Base-by-base conservation (phyloP, 1,140 invertebrate species). In the Aphaenogaster ashmeadi region DNA sequence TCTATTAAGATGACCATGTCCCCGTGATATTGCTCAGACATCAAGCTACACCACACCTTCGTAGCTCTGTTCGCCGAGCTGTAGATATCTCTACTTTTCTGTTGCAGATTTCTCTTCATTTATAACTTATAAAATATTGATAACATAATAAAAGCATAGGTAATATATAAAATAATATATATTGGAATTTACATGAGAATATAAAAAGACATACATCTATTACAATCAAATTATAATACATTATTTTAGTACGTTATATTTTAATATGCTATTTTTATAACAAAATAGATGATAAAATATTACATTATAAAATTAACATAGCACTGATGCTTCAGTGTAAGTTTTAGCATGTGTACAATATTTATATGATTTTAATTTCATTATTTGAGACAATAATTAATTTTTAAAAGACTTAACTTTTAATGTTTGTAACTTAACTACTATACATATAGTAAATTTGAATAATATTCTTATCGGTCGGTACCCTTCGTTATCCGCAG, bases 1-100 rank as follows among this genome's bases (percentile, higher is more conserved):
- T 94, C 94, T 86, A 95, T 95, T 94, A 95, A 94, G 94, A 95
- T 95, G 94, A 95, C 94, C 94, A 95, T 85, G 91, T 94, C 92
- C 92, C 94, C 94, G 94, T 95, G 94, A 95, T 94, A 95, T 95
- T 95, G 89, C 94, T 94, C 90, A 93, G 93, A 93, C 89, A 88
- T 92, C 87, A 88, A 89, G 79, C 67, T 52, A 87, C 85, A 79
- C 69, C 71, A 36, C 54, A 66, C 62, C 87, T 78, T 62, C 84
- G 60, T 80, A 72, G 60, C 18, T 36, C 21, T 58, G 27, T 18
- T 83, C 75, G 18, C 50, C n/a, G 54, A 36, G 36, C 41, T 47
- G 41, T 33, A 38, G 27, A 60, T 62, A 50, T 38, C 41, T 50
- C 8, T 56, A 52, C 6, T 27, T 79, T 41, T 64, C 18, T 18